Evolutionary conservation across 2,113 vertebrate species (phyloP), one percentile per base, ranked within the genome.

Genomic region (Channa maculata): DNA sequence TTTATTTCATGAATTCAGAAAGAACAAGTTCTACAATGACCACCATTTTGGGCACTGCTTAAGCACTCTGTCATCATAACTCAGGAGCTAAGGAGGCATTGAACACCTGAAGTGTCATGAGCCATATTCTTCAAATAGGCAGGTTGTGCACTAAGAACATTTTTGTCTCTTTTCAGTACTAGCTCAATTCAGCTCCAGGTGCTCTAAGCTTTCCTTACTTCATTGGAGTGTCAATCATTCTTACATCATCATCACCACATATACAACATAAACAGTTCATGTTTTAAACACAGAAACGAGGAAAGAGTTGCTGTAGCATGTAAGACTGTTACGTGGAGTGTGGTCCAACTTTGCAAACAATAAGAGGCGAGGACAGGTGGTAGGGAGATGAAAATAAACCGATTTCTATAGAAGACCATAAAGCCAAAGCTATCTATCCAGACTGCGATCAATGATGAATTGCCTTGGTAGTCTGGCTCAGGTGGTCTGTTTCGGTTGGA

Each of bases 381-480:
- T 49, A 14, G 52, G 8, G 34, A 65, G 52, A 38, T 57, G 58
- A 49, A 77, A 44, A 65, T 14, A 36, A 57, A 65, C 55, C 63
- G 43, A 41, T 65, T 63, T 50, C 15, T 60, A 54, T 33, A 45
- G 73, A 70, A 69, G 54, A 70, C 38, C 46, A 55, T 65, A 34
- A 70, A 58, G 58, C 51, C 67, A 36, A 75, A 65, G 58, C 51
- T 69, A 50, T 53, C 65, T 36, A 70, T 68, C 44, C 76, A 75
- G 65, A 76, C 67, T 36, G 9, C 50, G 41, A 15, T 72, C 59
- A 38, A 37, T 12, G 65, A 78, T 63, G 48, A 38, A 68, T 64
- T 33, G 39, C 50, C 75, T 15, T 50, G 41, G 38, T 77, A 49
- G 62, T 80, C 80, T 60, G 81, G 85, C 81, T 88, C 75, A 67